Evolutionary conservation across 2,888 invertebrate genomes (phyloP).

Genomic region (Hydroisotoma schaefferi): DNA sequence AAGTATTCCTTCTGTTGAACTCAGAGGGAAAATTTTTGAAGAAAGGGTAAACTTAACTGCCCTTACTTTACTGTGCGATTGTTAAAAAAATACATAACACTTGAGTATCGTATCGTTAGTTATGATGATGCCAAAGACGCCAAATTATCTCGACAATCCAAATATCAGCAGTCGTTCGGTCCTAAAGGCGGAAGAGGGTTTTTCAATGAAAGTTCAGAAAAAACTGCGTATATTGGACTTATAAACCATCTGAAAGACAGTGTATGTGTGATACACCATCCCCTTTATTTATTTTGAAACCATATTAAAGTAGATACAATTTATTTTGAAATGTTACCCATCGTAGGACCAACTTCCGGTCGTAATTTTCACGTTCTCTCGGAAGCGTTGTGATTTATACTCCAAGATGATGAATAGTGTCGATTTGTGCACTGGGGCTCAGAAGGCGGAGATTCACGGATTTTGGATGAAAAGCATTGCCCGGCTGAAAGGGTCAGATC

Average conservation of each 20-base stretch:
- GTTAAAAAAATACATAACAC: background rate
- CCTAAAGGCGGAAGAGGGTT: slow-evolving; percentile 31
- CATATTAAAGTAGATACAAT: background rate
- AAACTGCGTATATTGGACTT: slow-evolving; percentile 74
- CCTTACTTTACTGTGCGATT: background rate
- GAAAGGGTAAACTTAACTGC: slow-evolving; percentile 61
- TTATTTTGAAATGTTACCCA: background rate
- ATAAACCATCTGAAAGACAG: slow-evolving; percentile 74
- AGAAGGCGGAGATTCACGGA: slow-evolving; percentile 76
- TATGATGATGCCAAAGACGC: slow-evolving; percentile 44
- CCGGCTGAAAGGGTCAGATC: slow-evolving; percentile 78
- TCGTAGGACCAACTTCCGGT: slow-evolving; percentile 77
- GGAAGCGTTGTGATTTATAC: slow-evolving; percentile 72
- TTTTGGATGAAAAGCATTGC: slow-evolving; percentile 84
- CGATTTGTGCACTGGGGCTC: slow-evolving; percentile 77
- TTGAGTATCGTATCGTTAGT: slow-evolving; percentile 10
- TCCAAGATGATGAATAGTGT: slow-evolving; percentile 59
- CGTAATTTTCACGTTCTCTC: slow-evolving; percentile 89
- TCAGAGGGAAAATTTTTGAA: slow-evolving; percentile 69
- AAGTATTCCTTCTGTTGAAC: slow-evolving; percentile 75
- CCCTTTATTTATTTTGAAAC: slow-evolving; percentile 9
- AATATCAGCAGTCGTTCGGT: slow-evolving; percentile 42
- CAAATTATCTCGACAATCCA: slow-evolving; percentile 34
- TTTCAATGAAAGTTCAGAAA: slow-evolving; percentile 63
- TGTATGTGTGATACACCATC: slow-evolving; percentile 25